Percentiles rank a stretch among this genome's conserved stretches.
Evolutionary conservation across 2,113 vertebrate genomes (phyloP).

Genomic region (Osmerus eperlanus): DNA sequence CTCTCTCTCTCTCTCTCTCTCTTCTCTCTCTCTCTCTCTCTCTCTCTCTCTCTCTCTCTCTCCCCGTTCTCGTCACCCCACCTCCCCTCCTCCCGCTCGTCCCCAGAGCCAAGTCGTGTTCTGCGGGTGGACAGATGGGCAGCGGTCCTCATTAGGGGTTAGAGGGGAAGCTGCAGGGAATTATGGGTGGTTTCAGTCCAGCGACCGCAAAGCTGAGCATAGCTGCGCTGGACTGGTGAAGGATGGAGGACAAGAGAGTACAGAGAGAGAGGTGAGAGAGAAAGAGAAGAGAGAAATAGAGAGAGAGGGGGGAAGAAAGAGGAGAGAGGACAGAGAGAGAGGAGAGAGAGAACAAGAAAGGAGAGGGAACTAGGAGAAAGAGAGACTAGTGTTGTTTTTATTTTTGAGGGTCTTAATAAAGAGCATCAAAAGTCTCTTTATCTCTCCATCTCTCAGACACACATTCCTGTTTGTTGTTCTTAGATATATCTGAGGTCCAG

Average conservation of each 20-base stretch:
- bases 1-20: conserved; percentile 12
- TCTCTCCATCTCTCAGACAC: too few species aligned
- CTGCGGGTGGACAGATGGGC: conserved; percentile 43
- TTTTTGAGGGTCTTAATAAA: too few species aligned
- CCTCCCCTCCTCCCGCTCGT: conserved; percentile 17
- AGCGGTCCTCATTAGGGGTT: conserved; percentile 29
- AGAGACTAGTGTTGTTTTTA: background rate
- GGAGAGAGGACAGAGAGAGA: conserved; percentile 5
- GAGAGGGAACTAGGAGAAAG: too few species aligned
- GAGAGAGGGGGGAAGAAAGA: conserved; percentile 3
- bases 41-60: conserved; percentile 17
- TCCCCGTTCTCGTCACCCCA: conserved; percentile 18
- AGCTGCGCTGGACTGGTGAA: conserved; percentile 3
- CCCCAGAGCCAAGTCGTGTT: conserved; percentile 53
- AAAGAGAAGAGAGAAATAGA: background rate
- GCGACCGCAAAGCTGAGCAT: too few species aligned
- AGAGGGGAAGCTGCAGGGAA: conserved; percentile 22
- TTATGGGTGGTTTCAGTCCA: conserved; percentile 12
- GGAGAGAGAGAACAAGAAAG: too few species aligned
- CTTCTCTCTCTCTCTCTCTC: background rate
- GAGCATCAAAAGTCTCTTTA: too few species aligned
- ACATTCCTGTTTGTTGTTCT: too few species aligned
- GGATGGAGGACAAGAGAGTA: conserved; percentile 2
- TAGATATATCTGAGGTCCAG: conserved; percentile 5
- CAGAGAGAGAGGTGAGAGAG: too few species aligned